Conservation (phyloP, 2,797 vertebrate genomes). For the Carcharodon carcharias region DNA sequence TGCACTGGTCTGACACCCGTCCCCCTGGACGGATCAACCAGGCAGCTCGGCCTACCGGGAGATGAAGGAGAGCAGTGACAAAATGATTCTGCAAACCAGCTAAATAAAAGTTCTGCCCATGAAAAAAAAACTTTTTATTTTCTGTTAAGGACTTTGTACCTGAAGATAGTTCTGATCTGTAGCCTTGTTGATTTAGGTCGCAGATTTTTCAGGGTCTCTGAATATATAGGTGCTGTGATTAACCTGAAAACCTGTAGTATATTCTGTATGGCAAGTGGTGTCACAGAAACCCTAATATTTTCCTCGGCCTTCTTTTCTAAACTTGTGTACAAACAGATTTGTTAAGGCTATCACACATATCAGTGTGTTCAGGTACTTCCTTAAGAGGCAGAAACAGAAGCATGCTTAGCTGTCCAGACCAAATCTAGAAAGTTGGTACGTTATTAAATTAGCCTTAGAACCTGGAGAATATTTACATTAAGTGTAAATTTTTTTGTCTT, state of each 20-base stretch:
- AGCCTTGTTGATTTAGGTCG: conserved; percentile 31
- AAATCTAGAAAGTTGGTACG: neutral
- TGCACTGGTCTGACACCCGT: conserved; percentile 78
- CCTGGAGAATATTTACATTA: neutral
- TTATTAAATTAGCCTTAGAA: neutral
- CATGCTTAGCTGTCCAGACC: too few relatives aligned
- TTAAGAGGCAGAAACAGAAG: neutral
- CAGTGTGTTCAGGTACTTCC: neutral
- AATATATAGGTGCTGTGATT: neutral
- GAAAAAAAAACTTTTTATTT: conserved; percentile 4
- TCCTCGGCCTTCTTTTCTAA: neutral
- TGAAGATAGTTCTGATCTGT: neutral
- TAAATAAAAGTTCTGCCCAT: conserved; percentile 48
- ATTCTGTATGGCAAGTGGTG: neutral
- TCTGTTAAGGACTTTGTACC: conserved; percentile 21
- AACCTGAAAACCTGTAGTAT: conserved; percentile 4
- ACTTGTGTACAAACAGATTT: neutral
- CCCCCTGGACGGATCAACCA: conserved; percentile 66
- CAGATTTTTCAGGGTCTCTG: neutral
- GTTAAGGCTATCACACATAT: neutral
- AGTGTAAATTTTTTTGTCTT: neutral
- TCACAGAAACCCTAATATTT: neutral
- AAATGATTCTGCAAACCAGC: conserved; percentile 60
- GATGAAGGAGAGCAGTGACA: conserved; percentile 41
- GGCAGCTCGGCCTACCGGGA: conserved; percentile 66